Percentiles rank a stretch among this genome's conserved stretches.
Evolutionary conservation across 2,113 vertebrate genomes (phyloP).

Genomic region (Hepsetus odoe): DNA sequence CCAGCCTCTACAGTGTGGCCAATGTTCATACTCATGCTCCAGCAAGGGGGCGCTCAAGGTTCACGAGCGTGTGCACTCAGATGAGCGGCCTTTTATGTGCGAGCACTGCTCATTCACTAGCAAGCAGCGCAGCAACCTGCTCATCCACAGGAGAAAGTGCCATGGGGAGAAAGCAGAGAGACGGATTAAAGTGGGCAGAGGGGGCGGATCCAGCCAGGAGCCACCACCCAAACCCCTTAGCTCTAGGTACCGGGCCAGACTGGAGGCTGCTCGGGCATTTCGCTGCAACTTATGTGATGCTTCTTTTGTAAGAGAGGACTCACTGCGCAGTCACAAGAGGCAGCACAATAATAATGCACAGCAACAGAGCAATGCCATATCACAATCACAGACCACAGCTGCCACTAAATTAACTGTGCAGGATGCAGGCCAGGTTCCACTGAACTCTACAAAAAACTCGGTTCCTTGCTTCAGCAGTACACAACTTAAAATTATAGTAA

Average conservation of each 20-base stretch:
- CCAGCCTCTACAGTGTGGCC: conserved; percentile 85
- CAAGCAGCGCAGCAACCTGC: conserved; percentile 94
- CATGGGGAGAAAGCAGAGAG: conserved; percentile 76
- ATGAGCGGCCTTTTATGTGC: conserved; percentile 92
- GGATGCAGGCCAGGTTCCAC: conserved; percentile 66
- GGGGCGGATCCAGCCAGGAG: conserved; percentile 48
- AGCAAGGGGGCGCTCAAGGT: conserved; percentile 90
- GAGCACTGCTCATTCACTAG: conserved; percentile 87
- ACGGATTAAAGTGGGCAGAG: conserved; percentile 47
- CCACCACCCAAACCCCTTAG: conserved; percentile 71
- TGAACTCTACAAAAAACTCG: conserved; percentile 43
- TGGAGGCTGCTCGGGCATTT: conserved; percentile 89
- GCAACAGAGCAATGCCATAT: conserved; percentile 72
- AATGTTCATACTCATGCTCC: conserved; percentile 93
- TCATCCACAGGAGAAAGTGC: conserved; percentile 88
- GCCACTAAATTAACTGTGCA: conserved; percentile 53
- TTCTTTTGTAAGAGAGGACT: conserved; percentile 93
- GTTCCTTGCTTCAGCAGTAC: conserved; percentile 75
- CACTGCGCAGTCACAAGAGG: conserved; percentile 91
- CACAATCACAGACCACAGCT: conserved; percentile 40
- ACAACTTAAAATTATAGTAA: conserved; percentile 88
- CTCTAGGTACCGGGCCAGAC: conserved; percentile 84
- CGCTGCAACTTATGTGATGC: conserved; percentile 86
- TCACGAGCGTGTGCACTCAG: conserved; percentile 89
- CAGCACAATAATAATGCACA: conserved; percentile 75